Conservation (phyloP, 2,113 vertebrate genomes). For the Trichechus manatus region DNA sequence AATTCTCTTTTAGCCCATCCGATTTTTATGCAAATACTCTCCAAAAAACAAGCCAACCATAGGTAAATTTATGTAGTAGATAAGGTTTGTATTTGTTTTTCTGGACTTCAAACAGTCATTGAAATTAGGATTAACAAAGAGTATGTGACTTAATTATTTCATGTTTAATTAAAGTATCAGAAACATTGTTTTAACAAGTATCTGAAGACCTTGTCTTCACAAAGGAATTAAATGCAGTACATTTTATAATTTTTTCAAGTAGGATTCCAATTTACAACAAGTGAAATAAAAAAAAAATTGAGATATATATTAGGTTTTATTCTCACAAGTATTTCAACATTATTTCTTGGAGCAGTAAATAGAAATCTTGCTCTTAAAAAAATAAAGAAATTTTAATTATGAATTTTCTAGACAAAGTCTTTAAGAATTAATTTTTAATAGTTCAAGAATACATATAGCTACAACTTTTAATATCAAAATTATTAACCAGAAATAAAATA, state of each 20-base stretch:
- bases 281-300: not conserved
- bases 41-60: not conserved
- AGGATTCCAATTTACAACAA: not conserved
- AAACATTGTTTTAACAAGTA: not conserved
- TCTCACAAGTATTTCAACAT: not conserved
- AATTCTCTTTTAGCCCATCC: not conserved
- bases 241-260: not conserved
- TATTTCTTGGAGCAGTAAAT: conserved; percentile 7
- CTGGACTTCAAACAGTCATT: not conserved
- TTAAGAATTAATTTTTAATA: not conserved
- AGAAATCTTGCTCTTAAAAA: not conserved
- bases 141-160: not conserved
- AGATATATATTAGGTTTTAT: not conserved
- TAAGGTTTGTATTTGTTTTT: conserved; percentile 43
- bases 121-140: not conserved
- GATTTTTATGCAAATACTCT: not conserved
- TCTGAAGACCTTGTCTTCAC: not conserved
- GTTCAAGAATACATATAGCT: not conserved
- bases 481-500: not conserved
- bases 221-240: not conserved
- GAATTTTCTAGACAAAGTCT: not conserved
- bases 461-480: not conserved
- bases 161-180: not conserved
- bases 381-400: not conserved
- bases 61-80: not conserved